phyloP scores from a whole-genome alignment of 2,888 invertebrate species.

The Hydraecia micacea region DNA sequence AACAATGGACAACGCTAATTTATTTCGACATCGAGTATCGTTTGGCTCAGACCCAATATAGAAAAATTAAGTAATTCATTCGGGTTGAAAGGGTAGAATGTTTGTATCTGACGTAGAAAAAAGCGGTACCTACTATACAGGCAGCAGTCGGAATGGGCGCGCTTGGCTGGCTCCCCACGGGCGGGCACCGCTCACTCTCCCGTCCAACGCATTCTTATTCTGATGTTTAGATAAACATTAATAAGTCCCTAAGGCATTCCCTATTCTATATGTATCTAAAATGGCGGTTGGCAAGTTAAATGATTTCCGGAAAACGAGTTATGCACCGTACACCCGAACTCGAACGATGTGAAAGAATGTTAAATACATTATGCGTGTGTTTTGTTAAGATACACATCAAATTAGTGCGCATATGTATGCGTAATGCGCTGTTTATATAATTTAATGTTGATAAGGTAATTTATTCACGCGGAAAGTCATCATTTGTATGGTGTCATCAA shows the following conservation, averaged over 20 bases:
- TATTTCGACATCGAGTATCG: slow-evolving; percentile 84
- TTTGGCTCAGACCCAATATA: slow-evolving; percentile 81
- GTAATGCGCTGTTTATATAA: slow-evolving; percentile 75
- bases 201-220: slow-evolving; percentile 84
- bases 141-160: slow-evolving; percentile 83
- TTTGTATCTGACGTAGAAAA: slow-evolving; percentile 87
- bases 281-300: slow-evolving; percentile 83
- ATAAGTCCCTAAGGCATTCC: slow-evolving; percentile 79
- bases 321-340: slow-evolving; percentile 72
- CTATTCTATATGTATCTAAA: slow-evolving; percentile 79
- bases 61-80: slow-evolving; percentile 90
- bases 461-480: slow-evolving; percentile 65
- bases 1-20: slow-evolving; percentile 84
- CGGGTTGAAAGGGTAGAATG: slow-evolving; percentile 87
- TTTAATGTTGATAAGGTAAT: slow-evolving; percentile 69
- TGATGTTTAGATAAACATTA: slow-evolving; percentile 88
- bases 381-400: slow-evolving; percentile 81
- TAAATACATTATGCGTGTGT: slow-evolving; percentile 81
- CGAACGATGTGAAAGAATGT: slow-evolving; percentile 83
- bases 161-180: slow-evolving; percentile 84
- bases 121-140: slow-evolving; percentile 79
- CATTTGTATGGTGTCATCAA: slow-evolving; percentile 68
- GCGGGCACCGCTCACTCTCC: slow-evolving; percentile 78
- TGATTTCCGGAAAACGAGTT: slow-evolving; percentile 87
- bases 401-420: slow-evolving; percentile 75